Evolutionary conservation across 2,797 vertebrate species (phyloP).

Genomic region (Botia kubotai): DNA sequence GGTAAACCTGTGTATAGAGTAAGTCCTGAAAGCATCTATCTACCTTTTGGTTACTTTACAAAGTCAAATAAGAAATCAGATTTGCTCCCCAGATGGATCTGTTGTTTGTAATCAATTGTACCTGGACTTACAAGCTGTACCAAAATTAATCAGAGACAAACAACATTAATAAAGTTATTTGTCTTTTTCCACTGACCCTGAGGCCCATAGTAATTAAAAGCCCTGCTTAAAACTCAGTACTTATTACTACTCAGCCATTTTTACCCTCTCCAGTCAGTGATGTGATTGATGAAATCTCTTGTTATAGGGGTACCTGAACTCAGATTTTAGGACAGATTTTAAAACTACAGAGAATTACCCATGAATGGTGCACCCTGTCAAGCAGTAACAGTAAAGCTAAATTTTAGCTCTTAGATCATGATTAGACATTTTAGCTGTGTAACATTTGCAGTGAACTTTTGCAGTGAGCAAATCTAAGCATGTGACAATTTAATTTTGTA

Average conservation of each 20-base stretch:
- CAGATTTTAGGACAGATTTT: constrained; percentile 33
- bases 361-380: neutral
- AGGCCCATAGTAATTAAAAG: constrained; percentile 55
- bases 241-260: constrained; percentile 42
- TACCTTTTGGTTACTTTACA: constrained; percentile 18
- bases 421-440: neutral
- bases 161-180: constrained; percentile 59
- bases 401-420: neutral
- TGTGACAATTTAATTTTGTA: neutral
- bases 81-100: constrained; percentile 24
- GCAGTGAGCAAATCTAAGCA: neutral
- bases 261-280: constrained; percentile 25
- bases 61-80: constrained; percentile 44
- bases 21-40: neutral
- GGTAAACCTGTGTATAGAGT: no score
- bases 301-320: constrained; percentile 26
- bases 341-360: constrained; percentile 13
- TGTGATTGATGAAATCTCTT: constrained; percentile 45
- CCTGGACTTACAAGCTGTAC: constrained; percentile 19
- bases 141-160: constrained; percentile 55
- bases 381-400: neutral
- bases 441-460: constrained; percentile 6
- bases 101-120: constrained; percentile 14
- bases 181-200: constrained; percentile 46
- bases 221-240: constrained; percentile 51